Conservation (phyloP, 2,888 invertebrate genomes). For the Drosophila subsilvestris region DNA sequence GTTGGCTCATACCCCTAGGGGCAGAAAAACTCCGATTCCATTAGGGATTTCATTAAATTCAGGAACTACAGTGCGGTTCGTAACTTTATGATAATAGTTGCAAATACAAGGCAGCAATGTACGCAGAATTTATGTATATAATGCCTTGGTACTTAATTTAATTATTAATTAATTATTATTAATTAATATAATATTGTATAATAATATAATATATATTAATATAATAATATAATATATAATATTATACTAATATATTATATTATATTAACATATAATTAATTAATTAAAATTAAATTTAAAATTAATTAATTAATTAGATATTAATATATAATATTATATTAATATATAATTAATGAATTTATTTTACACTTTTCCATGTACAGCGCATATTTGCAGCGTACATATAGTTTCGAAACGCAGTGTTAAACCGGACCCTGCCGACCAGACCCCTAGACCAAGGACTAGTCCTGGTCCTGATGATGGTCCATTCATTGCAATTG, state of each 20-base stretch:
- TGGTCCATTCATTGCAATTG: slow-evolving; percentile 13
- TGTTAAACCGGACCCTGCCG: slow-evolving; percentile 1
- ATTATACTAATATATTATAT: neutral
- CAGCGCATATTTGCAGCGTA: no score
- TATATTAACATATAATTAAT: neutral
- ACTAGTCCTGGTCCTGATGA: slow-evolving; percentile 5
- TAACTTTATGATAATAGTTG: neutral
- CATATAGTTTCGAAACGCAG: neutral
- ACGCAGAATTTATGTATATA: no score
- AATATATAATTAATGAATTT: no score
- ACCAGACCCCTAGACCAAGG: slow-evolving; percentile 20
- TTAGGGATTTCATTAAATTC: slow-evolving; percentile 38
- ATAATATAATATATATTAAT: neutral
- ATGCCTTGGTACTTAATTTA: neutral
- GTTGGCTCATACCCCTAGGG: neutral
- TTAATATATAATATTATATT: no score
- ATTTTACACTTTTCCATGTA: no score
- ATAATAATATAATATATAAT: neutral
- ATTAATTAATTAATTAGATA: neutral
- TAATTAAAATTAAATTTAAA: neutral
- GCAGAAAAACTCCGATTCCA: slow-evolving; percentile 3
- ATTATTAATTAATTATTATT: neutral
- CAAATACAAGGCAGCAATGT: no score
- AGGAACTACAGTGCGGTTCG: slow-evolving; percentile 16
- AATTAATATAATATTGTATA: no score